Evolutionary conservation across 2,797 vertebrate species (phyloP).

Genomic region (Melanogrammus aeglefinus): DNA sequence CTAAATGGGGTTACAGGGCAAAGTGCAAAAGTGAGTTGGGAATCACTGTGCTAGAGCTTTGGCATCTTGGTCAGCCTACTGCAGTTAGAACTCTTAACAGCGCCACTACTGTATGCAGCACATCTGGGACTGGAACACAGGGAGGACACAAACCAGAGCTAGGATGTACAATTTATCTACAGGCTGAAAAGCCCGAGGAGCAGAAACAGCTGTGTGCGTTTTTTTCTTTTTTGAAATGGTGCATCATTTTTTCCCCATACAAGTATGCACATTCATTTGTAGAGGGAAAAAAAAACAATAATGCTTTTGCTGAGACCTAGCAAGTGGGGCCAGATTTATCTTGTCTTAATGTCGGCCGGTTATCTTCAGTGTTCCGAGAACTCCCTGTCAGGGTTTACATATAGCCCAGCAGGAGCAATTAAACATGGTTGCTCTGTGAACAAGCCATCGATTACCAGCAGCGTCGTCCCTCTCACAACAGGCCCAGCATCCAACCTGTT

Average conservation of each 20-base stretch:
- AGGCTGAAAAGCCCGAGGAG: background rate
- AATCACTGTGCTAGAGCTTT: background rate
- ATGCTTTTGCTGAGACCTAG: background rate
- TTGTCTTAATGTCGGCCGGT: background rate
- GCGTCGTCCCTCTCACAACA: background rate
- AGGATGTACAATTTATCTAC: background rate
- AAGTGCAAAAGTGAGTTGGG: background rate
- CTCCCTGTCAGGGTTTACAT: background rate
- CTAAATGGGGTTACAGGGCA: background rate
- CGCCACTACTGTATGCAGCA: background rate
- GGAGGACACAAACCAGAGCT: background rate
- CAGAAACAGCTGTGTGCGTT: background rate
- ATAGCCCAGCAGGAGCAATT: background rate
- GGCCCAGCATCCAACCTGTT: background rate
- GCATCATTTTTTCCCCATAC: background rate
- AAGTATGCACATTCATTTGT: background rate
- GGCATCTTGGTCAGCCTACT: background rate
- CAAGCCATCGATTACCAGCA: background rate
- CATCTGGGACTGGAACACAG: background rate
- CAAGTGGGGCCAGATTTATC: background rate
- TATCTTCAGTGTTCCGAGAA: slow-evolving; percentile 1
- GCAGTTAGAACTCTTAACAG: background rate
- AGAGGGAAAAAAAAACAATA: background rate
- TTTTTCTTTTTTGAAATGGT: background rate
- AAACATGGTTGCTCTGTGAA: background rate